Conservation (phyloP, 2,888 invertebrate genomes). For the Oligia latruncula region DNA sequence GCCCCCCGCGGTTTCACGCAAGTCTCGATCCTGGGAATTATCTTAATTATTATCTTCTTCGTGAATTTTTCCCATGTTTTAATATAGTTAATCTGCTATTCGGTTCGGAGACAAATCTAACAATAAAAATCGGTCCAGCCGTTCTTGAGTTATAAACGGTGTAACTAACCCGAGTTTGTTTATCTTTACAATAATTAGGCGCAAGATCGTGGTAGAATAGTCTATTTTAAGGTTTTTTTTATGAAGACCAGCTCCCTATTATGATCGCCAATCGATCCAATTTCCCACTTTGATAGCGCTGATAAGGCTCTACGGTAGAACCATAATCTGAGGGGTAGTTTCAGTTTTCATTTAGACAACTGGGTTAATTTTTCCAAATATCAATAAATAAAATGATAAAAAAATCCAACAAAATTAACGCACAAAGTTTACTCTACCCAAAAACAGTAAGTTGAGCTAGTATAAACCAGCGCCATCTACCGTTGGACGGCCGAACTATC, state of each 20-base stretch:
- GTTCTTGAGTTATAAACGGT: no score
- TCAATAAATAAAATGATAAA: neutral
- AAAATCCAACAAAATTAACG: neutral
- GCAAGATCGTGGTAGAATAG: neutral
- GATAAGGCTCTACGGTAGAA: neutral
- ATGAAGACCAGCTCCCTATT: neutral
- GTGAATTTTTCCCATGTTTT: no score
- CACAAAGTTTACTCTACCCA: neutral
- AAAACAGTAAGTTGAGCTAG: neutral
- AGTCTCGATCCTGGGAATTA: no score
- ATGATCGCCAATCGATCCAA: neutral
- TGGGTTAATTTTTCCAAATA: neutral
- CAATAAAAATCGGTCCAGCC: no score
- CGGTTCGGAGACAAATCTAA: no score
- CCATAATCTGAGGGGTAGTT: neutral
- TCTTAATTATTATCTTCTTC: no score
- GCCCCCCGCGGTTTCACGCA: no score
- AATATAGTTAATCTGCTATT: no score
- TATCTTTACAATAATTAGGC: no score
- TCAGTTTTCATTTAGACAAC: neutral
- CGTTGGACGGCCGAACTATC: slow-evolving; percentile 59
- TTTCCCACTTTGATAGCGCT: neutral
- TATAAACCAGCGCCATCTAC: slow-evolving; percentile 71
- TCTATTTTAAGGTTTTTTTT: neutral
- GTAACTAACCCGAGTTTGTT: no score